Evolutionary conservation across 2,888 invertebrate genomes (phyloP).

Genomic region (Panzeria rudis): DNA sequence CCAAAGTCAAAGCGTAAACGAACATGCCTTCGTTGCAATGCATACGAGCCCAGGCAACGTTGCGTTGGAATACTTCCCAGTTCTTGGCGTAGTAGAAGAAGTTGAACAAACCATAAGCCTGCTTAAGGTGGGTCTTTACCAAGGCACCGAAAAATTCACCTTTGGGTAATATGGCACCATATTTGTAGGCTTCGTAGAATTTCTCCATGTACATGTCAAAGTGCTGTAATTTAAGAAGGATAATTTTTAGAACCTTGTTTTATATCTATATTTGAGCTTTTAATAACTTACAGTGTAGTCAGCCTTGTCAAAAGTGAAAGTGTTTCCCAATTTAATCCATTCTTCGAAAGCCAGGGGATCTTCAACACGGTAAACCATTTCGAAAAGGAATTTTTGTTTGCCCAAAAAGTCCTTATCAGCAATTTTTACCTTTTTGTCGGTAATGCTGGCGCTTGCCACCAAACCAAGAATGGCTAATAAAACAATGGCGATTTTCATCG

Average conservation of each 20-base stretch:
- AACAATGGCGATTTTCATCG: conserved; percentile 79
- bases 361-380: conserved; percentile 62
- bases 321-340: conserved; percentile 71
- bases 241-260: not conserved
- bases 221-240: conserved; percentile 63
- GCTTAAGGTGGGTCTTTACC: conserved; percentile 83
- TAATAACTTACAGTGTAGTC: conserved; percentile 28
- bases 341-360: conserved; percentile 75
- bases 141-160: conserved; percentile 85
- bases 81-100: conserved; percentile 89
- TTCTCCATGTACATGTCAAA: conserved; percentile 75
- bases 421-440: conserved; percentile 47
- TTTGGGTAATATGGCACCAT: conserved; percentile 84
- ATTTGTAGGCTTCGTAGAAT: conserved; percentile 73
- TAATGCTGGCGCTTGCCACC: conserved; percentile 72
- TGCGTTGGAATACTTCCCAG: conserved; percentile 88
- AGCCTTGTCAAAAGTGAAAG: too few species aligned
- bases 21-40: conserved; percentile 86
- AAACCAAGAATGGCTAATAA: conserved; percentile 79
- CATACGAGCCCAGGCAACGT: conserved; percentile 88
- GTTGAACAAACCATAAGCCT: conserved; percentile 86
- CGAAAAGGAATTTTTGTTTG: too few species aligned
- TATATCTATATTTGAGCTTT: too few species aligned
- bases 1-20: conserved; percentile 86
- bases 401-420: too few species aligned